Conservation (phyloP, 2,113 vertebrate species). For the Ancistrus triradiatus region DNA sequence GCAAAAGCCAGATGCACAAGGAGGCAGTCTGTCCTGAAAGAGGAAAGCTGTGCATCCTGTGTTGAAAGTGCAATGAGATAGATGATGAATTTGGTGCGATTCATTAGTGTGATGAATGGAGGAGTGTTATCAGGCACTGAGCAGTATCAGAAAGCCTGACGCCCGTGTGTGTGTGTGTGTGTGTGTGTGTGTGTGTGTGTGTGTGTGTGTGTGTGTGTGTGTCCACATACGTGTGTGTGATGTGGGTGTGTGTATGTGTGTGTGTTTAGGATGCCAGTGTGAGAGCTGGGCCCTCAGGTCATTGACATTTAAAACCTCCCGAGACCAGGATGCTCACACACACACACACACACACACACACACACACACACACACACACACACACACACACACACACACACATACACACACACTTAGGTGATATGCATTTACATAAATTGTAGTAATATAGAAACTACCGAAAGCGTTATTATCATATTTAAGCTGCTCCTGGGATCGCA, state of each 20-base stretch:
- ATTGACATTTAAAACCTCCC: slow-evolving; percentile 66
- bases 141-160: slow-evolving; percentile 46
- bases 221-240: slow-evolving; percentile 40
- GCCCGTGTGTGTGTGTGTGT: slow-evolving; percentile 38
- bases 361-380: slow-evolving; percentile 21
- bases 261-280: slow-evolving; percentile 48
- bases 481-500: not conserved
- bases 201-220: slow-evolving; percentile 23
- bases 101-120: slow-evolving; percentile 51
- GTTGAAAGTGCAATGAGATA: slow-evolving; percentile 39
- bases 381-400: slow-evolving; percentile 16
- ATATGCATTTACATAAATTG: slow-evolving; percentile 13
- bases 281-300: slow-evolving; percentile 60
- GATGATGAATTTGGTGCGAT: slow-evolving; percentile 44
- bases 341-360: slow-evolving; percentile 8
- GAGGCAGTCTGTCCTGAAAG: slow-evolving; percentile 17
- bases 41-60: slow-evolving; percentile 34
- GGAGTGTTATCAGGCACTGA: slow-evolving; percentile 42
- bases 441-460: slow-evolving; percentile 4
- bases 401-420: too few relatives aligned
- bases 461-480: slow-evolving; percentile 9
- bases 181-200: slow-evolving; percentile 30
- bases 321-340: slow-evolving; percentile 38
- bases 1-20: slow-evolving; percentile 21
- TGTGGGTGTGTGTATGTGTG: slow-evolving; percentile 30